Evolutionary conservation across 1,140 invertebrate species (phyloP).

Genomic region (Mya arenaria): DNA sequence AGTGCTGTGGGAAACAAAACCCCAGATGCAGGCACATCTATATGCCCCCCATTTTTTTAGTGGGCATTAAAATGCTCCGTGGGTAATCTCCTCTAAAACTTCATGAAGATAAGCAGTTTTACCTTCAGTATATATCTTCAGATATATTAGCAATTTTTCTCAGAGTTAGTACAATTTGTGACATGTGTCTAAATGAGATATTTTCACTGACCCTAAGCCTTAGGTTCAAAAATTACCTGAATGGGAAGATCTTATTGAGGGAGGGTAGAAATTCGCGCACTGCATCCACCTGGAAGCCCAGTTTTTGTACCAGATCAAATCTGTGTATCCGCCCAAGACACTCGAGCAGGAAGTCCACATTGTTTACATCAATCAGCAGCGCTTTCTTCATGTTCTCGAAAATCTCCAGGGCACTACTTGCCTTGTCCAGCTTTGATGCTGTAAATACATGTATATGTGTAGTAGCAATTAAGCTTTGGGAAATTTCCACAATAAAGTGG

Average conservation of each 20-base stretch:
- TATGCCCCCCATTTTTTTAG: too few relatives aligned
- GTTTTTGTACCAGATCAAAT: slow-evolving; percentile 30
- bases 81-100: too few relatives aligned
- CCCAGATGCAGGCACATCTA: too few relatives aligned
- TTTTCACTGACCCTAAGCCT: too few relatives aligned
- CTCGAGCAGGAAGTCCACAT: slow-evolving; percentile 30
- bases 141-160: too few relatives aligned
- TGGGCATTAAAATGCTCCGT: too few relatives aligned
- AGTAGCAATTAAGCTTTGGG: not conserved
- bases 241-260: slow-evolving; percentile 6
- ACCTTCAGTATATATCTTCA: too few relatives aligned
- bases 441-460: not conserved
- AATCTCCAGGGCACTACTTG: slow-evolving; percentile 11
- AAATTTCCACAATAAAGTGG: not conserved
- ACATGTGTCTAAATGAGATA: too few relatives aligned
- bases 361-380: slow-evolving; percentile 1
- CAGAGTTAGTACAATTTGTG: too few relatives aligned
- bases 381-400: slow-evolving; percentile 30
- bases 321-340: slow-evolving; percentile 26
- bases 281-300: not conserved
- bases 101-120: too few relatives aligned
- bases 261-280: slow-evolving; percentile 1
- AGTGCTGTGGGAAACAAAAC: too few relatives aligned
- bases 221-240: slow-evolving; percentile 37
- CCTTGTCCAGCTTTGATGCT: slow-evolving; percentile 35